These are phyloP conservation scores for Leptestheria dahalacensis DNA, from an alignment of 1,140 invertebrate genomes.

Conservation along the genomic window DNA sequence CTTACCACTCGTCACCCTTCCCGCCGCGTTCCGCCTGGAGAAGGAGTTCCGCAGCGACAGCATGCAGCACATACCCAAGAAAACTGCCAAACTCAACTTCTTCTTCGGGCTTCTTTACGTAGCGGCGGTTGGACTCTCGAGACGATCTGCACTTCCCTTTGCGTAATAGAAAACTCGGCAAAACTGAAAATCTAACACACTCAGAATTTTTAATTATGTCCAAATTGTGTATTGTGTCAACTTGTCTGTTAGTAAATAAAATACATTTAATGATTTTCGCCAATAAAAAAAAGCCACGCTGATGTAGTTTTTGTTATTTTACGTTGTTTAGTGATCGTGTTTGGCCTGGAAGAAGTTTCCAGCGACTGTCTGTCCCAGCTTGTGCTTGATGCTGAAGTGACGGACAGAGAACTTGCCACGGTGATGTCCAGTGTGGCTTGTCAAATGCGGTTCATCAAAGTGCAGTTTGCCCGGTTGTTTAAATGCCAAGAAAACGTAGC, in stretches of 20 bases:
- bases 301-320: not conserved
- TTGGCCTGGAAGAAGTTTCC: constrained; percentile 81
- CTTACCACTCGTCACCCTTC: constrained; percentile 69
- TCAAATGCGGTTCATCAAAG: constrained; percentile 48
- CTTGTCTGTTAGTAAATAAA: too few relatives aligned
- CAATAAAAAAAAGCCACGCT: too few relatives aligned
- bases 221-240: too few relatives aligned
- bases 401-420: constrained; percentile 61
- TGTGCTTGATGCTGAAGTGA: constrained; percentile 67
- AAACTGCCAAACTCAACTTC: constrained; percentile 79
- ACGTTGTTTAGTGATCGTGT: constrained; percentile 76
- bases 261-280: too few relatives aligned
- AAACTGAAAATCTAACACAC: too few relatives aligned
- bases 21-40: constrained; percentile 75
- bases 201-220: too few relatives aligned
- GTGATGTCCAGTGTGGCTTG: constrained; percentile 32
- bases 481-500: constrained; percentile 77
- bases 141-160: constrained; percentile 11
- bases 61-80: constrained; percentile 63
- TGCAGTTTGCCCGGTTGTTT: constrained; percentile 56
- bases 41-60: constrained; percentile 66
- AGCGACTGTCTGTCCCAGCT: constrained; percentile 61
- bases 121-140: constrained; percentile 34
- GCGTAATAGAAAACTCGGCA: not conserved
- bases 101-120: constrained; percentile 81